Conservation (phyloP, 2,797 vertebrate genomes). For the Lagorchestes hirsutus region DNA sequence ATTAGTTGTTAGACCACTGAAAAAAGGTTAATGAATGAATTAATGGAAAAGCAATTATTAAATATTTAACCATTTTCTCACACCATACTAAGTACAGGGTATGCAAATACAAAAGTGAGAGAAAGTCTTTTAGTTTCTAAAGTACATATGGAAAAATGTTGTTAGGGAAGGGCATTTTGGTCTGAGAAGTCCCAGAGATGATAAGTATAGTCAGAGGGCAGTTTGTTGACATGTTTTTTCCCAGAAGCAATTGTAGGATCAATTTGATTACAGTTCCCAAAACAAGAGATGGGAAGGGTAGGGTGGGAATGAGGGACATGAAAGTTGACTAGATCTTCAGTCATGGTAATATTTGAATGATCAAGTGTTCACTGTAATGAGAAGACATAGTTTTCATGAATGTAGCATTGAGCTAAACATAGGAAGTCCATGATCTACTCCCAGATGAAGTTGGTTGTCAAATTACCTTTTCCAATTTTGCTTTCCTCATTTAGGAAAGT, state of each 20-base stretch:
- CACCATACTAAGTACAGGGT: neutral
- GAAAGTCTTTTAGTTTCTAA: neutral
- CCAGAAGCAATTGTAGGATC: neutral
- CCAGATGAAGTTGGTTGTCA: neutral
- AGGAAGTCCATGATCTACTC: neutral
- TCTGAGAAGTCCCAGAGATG: neutral
- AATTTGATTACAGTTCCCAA: neutral
- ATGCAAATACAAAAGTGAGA: neutral
- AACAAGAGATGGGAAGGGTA: neutral
- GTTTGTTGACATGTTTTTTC: neutral
- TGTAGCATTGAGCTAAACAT: neutral
- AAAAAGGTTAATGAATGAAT: neutral
- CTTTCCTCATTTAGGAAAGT: neutral
- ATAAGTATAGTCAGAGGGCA: neutral
- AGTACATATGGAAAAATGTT: neutral
- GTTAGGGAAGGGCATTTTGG: neutral
- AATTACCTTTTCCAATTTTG: neutral
- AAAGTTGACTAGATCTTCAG: neutral
- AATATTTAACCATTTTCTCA: neutral
- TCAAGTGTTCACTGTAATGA: neutral
- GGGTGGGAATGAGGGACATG: neutral
- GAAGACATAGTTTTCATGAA: neutral
- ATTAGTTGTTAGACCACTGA: neutral
- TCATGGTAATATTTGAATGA: neutral
- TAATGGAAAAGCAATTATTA: neutral